Conservation (phyloP, 2,797 vertebrate species). For the Toxotes lorentzi region DNA sequence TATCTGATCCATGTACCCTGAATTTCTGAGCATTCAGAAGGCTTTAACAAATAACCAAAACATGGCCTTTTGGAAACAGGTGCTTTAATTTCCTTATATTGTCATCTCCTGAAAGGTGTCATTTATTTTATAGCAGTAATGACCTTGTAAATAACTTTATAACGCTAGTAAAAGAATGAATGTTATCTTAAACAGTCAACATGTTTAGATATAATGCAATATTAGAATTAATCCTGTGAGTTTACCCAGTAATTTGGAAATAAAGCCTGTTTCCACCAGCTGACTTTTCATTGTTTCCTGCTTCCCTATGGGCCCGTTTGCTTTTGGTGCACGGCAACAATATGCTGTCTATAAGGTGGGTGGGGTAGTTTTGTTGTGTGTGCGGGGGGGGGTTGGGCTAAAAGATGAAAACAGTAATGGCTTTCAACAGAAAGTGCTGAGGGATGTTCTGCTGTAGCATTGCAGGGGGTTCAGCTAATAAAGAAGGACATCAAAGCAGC, state of each 20-base stretch:
- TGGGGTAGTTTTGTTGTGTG: neutral
- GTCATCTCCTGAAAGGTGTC: conserved; percentile 1
- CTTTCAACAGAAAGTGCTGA: conserved; percentile 46
- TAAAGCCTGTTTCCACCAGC: conserved; percentile 15
- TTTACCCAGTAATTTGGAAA: conserved; percentile 41
- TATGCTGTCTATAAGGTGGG: conserved; percentile 34
- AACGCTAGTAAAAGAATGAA: neutral
- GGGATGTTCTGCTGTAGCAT: conserved; percentile 41
- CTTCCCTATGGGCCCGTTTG: conserved; percentile 14
- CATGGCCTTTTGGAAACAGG: conserved; percentile 9
- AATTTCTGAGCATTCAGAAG: neutral
- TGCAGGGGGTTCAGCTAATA: conserved; percentile 35
- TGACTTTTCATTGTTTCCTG: conserved; percentile 35
- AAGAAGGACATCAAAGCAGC: conserved; percentile 47
- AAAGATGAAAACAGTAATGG: conserved; percentile 57
- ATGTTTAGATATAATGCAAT: conserved; percentile 24
- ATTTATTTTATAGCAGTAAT: conserved; percentile 20
- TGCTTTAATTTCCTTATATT: conserved; percentile 4
- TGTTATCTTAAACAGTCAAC: neutral
- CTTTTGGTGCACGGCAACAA: conserved; percentile 38
- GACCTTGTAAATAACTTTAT: conserved; percentile 7
- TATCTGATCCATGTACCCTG: neutral
- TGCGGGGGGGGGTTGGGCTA: conserved; percentile 14
- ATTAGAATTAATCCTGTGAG: conserved; percentile 15
- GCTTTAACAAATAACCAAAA: conserved; percentile 17